A percentile compares a stretch with the other conserved stretches of the same genome.
Conservation (phyloP, 2,888 invertebrate species). For the Nomada flava region DNA sequence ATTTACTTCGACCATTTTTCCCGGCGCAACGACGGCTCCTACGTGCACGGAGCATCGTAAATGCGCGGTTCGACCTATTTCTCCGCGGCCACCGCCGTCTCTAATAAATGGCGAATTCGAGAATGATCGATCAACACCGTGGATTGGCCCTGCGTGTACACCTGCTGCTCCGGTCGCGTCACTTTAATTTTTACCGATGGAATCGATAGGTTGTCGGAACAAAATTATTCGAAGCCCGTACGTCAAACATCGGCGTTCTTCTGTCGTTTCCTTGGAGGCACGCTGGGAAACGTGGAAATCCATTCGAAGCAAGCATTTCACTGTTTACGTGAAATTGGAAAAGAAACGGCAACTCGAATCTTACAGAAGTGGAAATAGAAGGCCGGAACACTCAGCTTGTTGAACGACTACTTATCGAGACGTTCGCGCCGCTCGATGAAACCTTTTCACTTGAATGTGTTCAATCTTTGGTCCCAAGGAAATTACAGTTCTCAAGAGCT, state of each 20-base stretch:
- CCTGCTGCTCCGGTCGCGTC: background rate
- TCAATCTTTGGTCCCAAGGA: slow-evolving; percentile 41
- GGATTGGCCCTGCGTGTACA: background rate
- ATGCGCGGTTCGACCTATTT: background rate
- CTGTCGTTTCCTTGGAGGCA: too few species aligned
- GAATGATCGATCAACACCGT: slow-evolving; percentile 18
- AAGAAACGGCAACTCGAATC: background rate
- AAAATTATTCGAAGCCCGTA: too few species aligned
- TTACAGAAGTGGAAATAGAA: slow-evolving; percentile 20
- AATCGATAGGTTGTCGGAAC: background rate
- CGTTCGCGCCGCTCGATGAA: slow-evolving; percentile 5
- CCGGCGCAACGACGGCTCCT: slow-evolving; percentile 10
- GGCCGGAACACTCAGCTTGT: slow-evolving; percentile 25
- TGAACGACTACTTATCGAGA: slow-evolving; percentile 30
- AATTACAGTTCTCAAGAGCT: slow-evolving; percentile 31
- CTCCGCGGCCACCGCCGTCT: slow-evolving; percentile 7
- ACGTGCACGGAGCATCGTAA: slow-evolving; percentile 9
- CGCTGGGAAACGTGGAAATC: too few species aligned
- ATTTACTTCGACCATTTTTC: slow-evolving; percentile 57
- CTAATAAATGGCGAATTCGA: slow-evolving; percentile 29
- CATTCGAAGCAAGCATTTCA: background rate
- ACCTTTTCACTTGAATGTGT: slow-evolving; percentile 29
- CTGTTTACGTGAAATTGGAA: background rate
- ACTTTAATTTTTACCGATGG: background rate
- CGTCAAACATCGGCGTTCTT: too few species aligned